Base-by-base conservation (phyloP, 2,888 invertebrate species). In the Diadegma fenestrale region DNA sequence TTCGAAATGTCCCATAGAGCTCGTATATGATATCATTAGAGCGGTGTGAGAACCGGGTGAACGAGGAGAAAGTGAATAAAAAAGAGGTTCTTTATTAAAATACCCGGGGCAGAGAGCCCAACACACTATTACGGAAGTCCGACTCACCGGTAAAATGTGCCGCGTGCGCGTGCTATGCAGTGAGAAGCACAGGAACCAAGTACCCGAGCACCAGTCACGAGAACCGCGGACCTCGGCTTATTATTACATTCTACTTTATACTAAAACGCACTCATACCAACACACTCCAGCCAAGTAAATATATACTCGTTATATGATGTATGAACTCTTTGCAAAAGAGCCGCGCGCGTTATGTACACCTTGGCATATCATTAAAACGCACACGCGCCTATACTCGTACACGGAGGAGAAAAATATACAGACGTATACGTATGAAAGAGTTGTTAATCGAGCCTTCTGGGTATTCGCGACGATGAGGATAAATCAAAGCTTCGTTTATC, bases 11-110 rank as follows among this genome's bases (percentile, higher is more conserved):
- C 75, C 75, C 19, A 14, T 77, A 68, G 17, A 54, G 30, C n/a
- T 66, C 14, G 71, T 37, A 48, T 63, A 58, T 48, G 33, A 51
- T 66, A 54, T 72, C 72, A 77, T 64, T 68, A 43, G 41, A 82
- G 69, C 58, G 41, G 26, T 80, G 84, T 80, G 83, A 85, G 86
- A 84, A 87, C 88, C 84, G 84, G 85, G 78, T 88, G 89, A 90
- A 88, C 87, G 89, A 89, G 88, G 87, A 88, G 88, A 89, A 72
- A 89, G 90, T 88, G 90, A 91, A 90, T 90, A 90, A 92, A 91
- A 91, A 91, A 89, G 80, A 73, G 88, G 89, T 89, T 92, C 91
- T 91, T 92, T 92, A 92, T 92, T 92, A 92, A 92, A 92, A 92
- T 92, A 92, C 92, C 90, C 90, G 88, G 89, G 86, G 88, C 61